These are phyloP conservation scores for Drosophila atripex DNA, from an alignment of 2,888 invertebrate species.

Conservation along the genomic window DNA sequence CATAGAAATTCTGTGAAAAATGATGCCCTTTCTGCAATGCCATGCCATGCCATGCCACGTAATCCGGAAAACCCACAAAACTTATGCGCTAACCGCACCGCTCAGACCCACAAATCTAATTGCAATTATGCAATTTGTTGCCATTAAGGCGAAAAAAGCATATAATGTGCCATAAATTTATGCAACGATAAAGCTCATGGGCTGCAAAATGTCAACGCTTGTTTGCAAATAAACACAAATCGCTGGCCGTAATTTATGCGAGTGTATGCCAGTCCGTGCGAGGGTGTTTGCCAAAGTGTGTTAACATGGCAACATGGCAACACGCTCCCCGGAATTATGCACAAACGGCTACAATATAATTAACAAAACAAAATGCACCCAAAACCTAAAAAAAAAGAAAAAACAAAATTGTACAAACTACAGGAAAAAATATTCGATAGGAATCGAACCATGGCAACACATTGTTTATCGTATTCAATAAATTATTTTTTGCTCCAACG, in stretches of 20 bases:
- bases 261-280: not conserved
- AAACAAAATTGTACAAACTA: constrained; percentile 1
- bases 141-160: constrained; percentile 64
- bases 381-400: constrained; percentile 5
- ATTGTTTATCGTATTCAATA: constrained; percentile 45
- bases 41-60: constrained; percentile 25
- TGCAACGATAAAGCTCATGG: constrained; percentile 40
- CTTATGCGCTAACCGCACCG: constrained; percentile 40
- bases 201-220: constrained; percentile 36
- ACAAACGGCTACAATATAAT: constrained; percentile 37
- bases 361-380: constrained; percentile 25
- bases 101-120: constrained; percentile 61
- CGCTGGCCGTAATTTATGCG: constrained; percentile 45
- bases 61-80: constrained; percentile 44
- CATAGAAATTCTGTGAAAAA: constrained; percentile 15
- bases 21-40: constrained; percentile 6
- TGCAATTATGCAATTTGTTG: constrained; percentile 75
- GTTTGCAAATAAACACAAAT: constrained; percentile 76
- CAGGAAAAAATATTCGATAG: not conserved
- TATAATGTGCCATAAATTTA: constrained; percentile 46
- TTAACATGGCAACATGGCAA: constrained; percentile 46
- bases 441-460: constrained; percentile 41
- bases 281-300: constrained; percentile 16
- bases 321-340: constrained; percentile 31
- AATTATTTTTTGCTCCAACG: constrained; percentile 36